Percentiles rank a stretch among this genome's conserved stretches.
These are phyloP conservation scores for Ctenopoma multispine DNA, from an alignment of 2,797 vertebrate species.

Conservation along the genomic window DNA sequence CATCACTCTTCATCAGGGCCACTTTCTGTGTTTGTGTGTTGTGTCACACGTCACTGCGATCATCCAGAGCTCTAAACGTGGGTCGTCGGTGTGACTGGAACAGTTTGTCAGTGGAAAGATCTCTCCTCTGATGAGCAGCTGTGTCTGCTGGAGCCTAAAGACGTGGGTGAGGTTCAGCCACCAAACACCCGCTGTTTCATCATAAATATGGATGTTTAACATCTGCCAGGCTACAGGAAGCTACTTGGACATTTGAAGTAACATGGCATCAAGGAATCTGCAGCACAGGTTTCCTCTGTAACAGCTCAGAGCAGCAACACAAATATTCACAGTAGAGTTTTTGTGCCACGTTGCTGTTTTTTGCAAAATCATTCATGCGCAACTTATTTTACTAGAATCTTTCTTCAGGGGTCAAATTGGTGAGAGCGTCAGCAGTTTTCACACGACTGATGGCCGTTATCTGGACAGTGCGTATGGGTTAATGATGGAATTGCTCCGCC, in stretches of 20 bases:
- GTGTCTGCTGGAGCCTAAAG: neutral
- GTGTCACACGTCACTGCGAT: conserved; percentile 4
- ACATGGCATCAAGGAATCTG: neutral
- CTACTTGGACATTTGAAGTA: too few species aligned
- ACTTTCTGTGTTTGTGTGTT: neutral
- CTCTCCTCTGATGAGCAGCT: neutral
- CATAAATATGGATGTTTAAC: neutral
- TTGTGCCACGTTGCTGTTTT: too few species aligned
- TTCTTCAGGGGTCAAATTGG: too few species aligned
- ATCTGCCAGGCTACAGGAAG: neutral
- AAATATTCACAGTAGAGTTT: neutral
- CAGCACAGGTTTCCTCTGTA: neutral
- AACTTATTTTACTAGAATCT: too few species aligned
- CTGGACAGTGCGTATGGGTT: too few species aligned
- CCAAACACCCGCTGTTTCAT: neutral
- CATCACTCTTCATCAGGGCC: neutral
- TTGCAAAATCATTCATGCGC: too few species aligned
- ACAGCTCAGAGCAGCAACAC: neutral
- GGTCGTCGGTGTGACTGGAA: neutral
- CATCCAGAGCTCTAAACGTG: neutral
- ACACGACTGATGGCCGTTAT: too few species aligned
- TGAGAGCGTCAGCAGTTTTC: too few species aligned
- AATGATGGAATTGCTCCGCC: neutral
- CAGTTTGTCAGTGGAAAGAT: neutral
- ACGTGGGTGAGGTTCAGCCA: neutral